A percentile compares a stretch with the other conserved stretches of the same genome.
Conservation (phyloP, 1,140 invertebrate species). For the Drosophila prosaltans region DNA sequence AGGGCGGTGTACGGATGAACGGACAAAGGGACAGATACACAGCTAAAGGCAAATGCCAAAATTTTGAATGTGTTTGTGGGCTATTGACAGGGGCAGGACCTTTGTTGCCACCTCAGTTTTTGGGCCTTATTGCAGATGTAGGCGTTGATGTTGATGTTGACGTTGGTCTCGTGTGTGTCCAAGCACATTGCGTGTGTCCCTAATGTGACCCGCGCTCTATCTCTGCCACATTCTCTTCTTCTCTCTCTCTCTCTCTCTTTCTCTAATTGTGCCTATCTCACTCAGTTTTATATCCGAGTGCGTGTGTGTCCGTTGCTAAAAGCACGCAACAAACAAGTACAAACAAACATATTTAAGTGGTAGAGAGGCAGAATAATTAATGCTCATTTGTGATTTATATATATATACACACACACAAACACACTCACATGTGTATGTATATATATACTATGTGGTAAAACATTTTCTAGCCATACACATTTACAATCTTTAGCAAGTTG, state of each 20-base stretch:
- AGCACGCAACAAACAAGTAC: constrained; percentile 58
- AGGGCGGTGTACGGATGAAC: constrained; percentile 28
- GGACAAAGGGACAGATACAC: background rate
- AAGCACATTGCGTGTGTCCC: constrained; percentile 41
- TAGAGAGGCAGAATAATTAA: constrained; percentile 40
- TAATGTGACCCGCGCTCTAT: constrained; percentile 22
- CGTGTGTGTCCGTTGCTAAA: background rate
- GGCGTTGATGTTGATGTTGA: constrained; percentile 61
- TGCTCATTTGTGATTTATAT: constrained; percentile 10
- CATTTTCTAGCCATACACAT: constrained; percentile 1
- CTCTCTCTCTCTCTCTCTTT: background rate
- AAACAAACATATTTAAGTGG: constrained; percentile 57
- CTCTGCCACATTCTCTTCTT: background rate
- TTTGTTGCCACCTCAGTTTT: constrained; percentile 28
- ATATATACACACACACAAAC: background rate
- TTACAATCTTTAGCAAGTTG: constrained; percentile 10
- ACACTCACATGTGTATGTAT: too few species aligned
- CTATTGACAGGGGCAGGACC: constrained; percentile 20
- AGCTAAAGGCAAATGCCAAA: constrained; percentile 43
- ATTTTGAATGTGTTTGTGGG: constrained; percentile 39
- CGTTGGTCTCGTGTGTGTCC: constrained; percentile 58
- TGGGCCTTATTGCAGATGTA: constrained; percentile 39
- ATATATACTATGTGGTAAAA: background rate
- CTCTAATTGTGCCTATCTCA: background rate
- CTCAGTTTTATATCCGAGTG: constrained; percentile 24